These are phyloP conservation scores for Coptotermes formosanus DNA, from an alignment of 1,140 invertebrate species.

Conservation along the genomic window DNA sequence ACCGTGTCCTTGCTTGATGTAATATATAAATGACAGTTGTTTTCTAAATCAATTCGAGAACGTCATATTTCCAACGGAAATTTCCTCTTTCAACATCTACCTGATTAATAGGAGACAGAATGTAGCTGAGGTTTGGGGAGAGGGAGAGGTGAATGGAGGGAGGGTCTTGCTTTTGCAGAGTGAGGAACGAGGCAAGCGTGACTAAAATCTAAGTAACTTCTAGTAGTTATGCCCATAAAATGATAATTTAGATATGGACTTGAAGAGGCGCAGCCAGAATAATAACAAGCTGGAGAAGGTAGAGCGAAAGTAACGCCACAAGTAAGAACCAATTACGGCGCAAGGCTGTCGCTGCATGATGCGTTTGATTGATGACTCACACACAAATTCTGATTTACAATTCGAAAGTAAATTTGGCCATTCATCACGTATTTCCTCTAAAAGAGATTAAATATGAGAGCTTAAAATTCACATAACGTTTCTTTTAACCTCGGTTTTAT, in stretches of 20 bases:
- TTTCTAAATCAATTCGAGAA: not conserved
- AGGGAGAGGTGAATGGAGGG: not conserved
- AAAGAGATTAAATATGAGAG: too few relatives aligned
- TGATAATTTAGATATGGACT: constrained; percentile 10
- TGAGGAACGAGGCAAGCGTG: not conserved
- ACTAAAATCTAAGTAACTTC: not conserved
- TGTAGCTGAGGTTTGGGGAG: not conserved
- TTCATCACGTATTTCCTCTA: not conserved
- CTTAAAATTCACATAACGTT: too few relatives aligned
- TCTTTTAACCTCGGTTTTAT: too few relatives aligned
- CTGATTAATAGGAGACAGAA: not conserved
- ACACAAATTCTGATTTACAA: not conserved
- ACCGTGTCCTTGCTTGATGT: too few relatives aligned
- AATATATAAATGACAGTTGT: not conserved
- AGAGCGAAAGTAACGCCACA: not conserved
- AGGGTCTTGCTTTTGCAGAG: not conserved
- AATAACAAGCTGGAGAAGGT: not conserved
- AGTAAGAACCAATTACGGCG: not conserved
- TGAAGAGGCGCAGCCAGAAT: not conserved
- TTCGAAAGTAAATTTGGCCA: not conserved
- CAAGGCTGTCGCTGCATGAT: not conserved
- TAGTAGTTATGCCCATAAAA: not conserved
- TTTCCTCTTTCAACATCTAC: not conserved
- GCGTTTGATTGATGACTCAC: too few relatives aligned
- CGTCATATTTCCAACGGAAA: not conserved